These are phyloP conservation scores for Cuculus canorus DNA, from an alignment of 2,797 vertebrate species.

Conservation along the genomic window DNA sequence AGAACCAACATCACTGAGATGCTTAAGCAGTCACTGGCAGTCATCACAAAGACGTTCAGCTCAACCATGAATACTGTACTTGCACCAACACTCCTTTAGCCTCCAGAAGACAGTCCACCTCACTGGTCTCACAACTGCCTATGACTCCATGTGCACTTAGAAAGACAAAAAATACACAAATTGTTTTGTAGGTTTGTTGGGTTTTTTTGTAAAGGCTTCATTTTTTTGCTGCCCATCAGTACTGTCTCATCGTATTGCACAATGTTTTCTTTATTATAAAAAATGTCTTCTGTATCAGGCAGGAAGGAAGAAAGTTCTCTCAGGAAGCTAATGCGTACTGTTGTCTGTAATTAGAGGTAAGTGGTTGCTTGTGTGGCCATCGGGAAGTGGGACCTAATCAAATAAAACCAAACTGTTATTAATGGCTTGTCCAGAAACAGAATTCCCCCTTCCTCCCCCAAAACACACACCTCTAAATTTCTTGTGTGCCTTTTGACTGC, in stretches of 20 bases:
- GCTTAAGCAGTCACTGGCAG: neutral
- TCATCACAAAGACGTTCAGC: neutral
- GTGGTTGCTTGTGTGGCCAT: constrained; percentile 85
- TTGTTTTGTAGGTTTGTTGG: neutral
- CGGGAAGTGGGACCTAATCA: constrained; percentile 77
- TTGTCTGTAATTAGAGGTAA: constrained; percentile 81
- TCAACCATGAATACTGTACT: fast-evolving
- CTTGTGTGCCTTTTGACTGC: neutral
- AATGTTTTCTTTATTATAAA: constrained; percentile 77
- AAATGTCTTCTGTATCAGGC: constrained; percentile 71
- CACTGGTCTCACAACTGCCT: neutral
- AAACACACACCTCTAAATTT: neutral
- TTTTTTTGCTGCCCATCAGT: constrained; percentile 54
- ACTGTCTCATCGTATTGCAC: constrained; percentile 79
- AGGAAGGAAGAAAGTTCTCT: constrained; percentile 55
- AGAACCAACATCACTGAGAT: neutral
- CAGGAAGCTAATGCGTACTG: constrained; percentile 77
- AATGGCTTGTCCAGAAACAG: neutral
- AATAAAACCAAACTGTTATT: neutral
- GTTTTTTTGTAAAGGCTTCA: constrained; percentile 41
- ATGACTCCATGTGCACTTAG: neutral
- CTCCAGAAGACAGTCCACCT: neutral
- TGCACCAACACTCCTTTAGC: neutral
- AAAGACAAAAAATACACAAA: constrained; percentile 56
- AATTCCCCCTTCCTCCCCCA: neutral